Conservation (phyloP, 2,888 invertebrate genomes). For the Chrysolina haemoptera region DNA sequence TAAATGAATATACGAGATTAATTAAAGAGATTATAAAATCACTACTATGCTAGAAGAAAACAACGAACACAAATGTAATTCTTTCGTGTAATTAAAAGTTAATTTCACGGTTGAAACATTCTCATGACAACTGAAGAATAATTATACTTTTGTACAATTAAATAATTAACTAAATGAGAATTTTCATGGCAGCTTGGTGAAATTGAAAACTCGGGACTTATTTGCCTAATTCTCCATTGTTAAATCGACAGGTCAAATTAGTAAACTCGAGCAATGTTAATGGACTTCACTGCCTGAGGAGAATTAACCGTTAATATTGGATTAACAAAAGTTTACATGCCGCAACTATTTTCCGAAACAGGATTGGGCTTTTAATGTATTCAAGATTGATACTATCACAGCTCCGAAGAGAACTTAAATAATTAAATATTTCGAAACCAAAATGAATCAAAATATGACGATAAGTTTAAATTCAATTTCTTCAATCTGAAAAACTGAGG, state of each 20-base stretch:
- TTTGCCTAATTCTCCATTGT: conserved; percentile 60
- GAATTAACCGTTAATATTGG: conserved; percentile 9
- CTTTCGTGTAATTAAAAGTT: conserved; percentile 66
- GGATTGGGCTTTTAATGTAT: background rate
- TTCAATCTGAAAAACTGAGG: background rate
- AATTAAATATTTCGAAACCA: background rate
- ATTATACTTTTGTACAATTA: conserved; percentile 61
- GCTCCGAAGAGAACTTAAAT: background rate
- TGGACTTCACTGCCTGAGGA: conserved; percentile 17
- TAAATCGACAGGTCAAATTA: conserved; percentile 51
- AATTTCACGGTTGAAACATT: conserved; percentile 63
- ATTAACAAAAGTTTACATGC: conserved; percentile 27
- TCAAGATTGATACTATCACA: conserved; percentile 7
- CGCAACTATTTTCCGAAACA: conserved; percentile 21
- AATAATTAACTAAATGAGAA: conserved; percentile 66
- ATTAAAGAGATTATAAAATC: conserved; percentile 53
- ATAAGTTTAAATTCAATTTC: background rate
- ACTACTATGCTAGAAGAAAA: conserved; percentile 53
- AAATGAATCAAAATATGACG: background rate
- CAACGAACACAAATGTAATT: conserved; percentile 58
- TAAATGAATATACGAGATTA: conserved; percentile 42
- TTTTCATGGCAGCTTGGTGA: conserved; percentile 61
- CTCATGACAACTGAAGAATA: conserved; percentile 59
- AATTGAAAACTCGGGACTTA: conserved; percentile 60
- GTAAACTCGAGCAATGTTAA: conserved; percentile 40